phyloP scores from a whole-genome alignment of 1,140 invertebrate genomes.

The Pentalonia nigronervosa region DNA sequence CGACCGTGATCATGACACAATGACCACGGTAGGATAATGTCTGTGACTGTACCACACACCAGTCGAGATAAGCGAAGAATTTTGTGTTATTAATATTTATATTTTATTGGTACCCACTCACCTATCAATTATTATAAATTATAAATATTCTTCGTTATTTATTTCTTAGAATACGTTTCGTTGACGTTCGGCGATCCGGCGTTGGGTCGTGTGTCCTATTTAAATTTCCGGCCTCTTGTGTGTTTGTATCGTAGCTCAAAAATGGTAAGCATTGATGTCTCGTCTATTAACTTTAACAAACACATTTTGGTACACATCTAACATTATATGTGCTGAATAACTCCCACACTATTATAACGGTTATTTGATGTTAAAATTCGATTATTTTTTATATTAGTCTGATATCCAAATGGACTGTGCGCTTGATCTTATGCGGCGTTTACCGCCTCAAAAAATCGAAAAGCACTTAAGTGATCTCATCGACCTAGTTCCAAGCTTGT shows the following conservation, averaged over 20 bases:
- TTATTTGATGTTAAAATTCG: background rate
- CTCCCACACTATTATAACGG: background rate
- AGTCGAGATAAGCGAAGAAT: constrained; percentile 12
- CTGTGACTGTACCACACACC: no score
- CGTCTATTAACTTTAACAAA: background rate
- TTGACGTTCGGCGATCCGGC: background rate
- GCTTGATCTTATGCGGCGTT: constrained; percentile 95
- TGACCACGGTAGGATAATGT: no score
- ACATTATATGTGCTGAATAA: background rate
- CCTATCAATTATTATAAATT: background rate
- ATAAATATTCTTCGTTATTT: background rate
- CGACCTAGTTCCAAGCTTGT: constrained; percentile 92
- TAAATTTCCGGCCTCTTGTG: no score
- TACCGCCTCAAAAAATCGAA: constrained; percentile 99
- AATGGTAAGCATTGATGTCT: background rate
- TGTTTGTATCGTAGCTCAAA: background rate
- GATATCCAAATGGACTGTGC: constrained; percentile 99
- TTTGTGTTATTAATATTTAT: constrained; percentile 14
- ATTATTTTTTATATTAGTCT: constrained; percentile 72
- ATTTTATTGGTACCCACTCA: background rate
- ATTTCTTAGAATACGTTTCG: background rate
- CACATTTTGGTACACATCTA: background rate
- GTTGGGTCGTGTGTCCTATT: background rate
- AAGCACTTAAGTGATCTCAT: constrained; percentile 98
- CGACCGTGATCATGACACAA: no score